These are phyloP conservation scores for Linepithema humile DNA, from an alignment of 1,140 invertebrate genomes.

Conservation along the genomic window DNA sequence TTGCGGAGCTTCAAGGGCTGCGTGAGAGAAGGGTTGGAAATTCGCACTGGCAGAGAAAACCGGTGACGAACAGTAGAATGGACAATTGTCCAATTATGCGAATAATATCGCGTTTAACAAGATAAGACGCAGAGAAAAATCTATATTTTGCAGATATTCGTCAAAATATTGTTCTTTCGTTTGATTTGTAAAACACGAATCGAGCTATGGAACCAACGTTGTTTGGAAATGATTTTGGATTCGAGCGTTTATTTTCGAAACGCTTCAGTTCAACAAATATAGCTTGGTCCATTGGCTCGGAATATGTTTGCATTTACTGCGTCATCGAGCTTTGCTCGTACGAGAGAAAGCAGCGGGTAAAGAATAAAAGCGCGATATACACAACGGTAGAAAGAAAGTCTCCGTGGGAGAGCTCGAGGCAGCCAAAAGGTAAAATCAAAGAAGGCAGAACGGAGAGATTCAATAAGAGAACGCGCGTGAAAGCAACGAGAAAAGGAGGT, in stretches of 20 bases:
- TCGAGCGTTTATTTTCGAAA: not conserved
- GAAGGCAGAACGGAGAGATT: slow-evolving; percentile 4
- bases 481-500: not conserved
- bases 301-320: not conserved
- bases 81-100: not conserved
- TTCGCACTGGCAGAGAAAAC: not conserved
- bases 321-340: not conserved
- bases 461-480: slow-evolving; percentile 5
- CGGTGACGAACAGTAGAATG: not conserved
- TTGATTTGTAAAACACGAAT: not conserved
- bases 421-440: slow-evolving; percentile 27
- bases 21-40: not conserved
- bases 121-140: not conserved
- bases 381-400: not conserved
- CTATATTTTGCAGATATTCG: slow-evolving; percentile 3
- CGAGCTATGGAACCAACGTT: not conserved
- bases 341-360: no score
- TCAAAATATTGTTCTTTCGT: not conserved
- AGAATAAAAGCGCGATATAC: slow-evolving; percentile 6
- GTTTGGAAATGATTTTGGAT: not conserved
- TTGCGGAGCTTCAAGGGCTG: slow-evolving; percentile 20
- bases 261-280: not conserved
- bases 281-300: not conserved
- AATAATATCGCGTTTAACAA: not conserved
- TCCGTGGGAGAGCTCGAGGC: not conserved